phyloP scores from a whole-genome alignment of 2,797 vertebrate species.

The Mionectes olivaceus region DNA sequence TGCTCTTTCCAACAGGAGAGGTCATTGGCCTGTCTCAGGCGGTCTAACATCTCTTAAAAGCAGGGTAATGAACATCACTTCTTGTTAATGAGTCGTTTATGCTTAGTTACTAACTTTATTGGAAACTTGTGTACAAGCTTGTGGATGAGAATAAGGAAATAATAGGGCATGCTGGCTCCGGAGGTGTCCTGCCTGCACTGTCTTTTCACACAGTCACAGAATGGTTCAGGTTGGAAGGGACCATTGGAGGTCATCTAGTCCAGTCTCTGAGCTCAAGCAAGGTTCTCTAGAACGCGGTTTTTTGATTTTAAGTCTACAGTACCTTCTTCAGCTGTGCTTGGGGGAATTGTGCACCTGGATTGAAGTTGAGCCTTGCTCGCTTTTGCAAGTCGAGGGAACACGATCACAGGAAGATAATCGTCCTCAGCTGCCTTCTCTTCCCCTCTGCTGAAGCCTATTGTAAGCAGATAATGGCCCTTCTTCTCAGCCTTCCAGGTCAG shows the following conservation, averaged over 20 bases:
- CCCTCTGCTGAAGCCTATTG: neutral
- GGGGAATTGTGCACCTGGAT: neutral
- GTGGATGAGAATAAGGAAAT: neutral
- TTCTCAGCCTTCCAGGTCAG: neutral
- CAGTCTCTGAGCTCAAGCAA: neutral
- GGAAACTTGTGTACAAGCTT: neutral
- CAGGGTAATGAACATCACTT: neutral
- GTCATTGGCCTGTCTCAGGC: neutral
- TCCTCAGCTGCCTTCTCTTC: neutral
- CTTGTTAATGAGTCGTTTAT: slow-evolving; percentile 14
- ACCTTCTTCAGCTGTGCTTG: neutral
- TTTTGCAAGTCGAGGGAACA: neutral
- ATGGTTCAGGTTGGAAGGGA: neutral
- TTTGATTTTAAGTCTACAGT: neutral
- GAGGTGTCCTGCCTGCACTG: neutral
- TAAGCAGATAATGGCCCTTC: neutral
- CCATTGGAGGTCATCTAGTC: neutral
- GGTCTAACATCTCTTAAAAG: slow-evolving; percentile 23
- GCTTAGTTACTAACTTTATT: neutral
- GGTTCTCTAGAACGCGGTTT: neutral
- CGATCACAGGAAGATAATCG: neutral
- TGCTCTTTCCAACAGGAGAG: neutral
- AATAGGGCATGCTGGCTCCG: neutral
- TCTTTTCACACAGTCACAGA: neutral
- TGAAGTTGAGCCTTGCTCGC: neutral